Base-by-base conservation (phyloP, 1,140 invertebrate genomes). In the Lethrus apterus region DNA sequence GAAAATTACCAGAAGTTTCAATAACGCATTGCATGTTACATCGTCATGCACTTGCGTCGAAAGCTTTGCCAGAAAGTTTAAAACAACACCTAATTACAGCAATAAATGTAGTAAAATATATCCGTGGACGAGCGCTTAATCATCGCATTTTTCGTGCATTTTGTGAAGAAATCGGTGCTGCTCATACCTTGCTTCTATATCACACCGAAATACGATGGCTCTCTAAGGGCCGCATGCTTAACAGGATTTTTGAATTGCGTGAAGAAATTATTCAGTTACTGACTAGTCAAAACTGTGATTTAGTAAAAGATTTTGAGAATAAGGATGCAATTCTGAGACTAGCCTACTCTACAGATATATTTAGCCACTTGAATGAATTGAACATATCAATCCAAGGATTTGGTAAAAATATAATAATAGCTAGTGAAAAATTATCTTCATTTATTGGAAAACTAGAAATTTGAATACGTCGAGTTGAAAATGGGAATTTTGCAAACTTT, bases 141-240 rank as follows among this genome's bases (percentile, higher is more conserved):
- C 5, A 5, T 26, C 23, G n/a, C 5, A 5, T 26, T 26, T 26
- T 54, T 69, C 66, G 4, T 43, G 69, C 24, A 23, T 71, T 17
- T 63, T 67, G 11, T 67, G 71, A 49, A 64, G 65, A 43, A 51
- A 57, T 2, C 36, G 62, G 5, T 26, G n/a, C 23, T 7, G 23
- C 5, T 7, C 23, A 26, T 26, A 26, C 5, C 5, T 7, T n/a
- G n/a, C 23, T 26, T 5, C n/a, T 26, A 26, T 26, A 7, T 26
- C 23, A 26, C 23, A 26, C 23, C n/a, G 23, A 26, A n/a, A n/a
- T 26, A 26, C 23, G 23, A 5, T 26, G 23, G 23, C 23, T 26
- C 23, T 26, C 23, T 5, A 26, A 26, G 23, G 23, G 23, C 5
- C 5, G n/a, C n/a, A 26, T 26, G 23, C 23, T 26, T 5, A n/a